Evolutionary conservation across 2,888 invertebrate species (phyloP).

Genomic region (Tromatobia lineatoria): DNA sequence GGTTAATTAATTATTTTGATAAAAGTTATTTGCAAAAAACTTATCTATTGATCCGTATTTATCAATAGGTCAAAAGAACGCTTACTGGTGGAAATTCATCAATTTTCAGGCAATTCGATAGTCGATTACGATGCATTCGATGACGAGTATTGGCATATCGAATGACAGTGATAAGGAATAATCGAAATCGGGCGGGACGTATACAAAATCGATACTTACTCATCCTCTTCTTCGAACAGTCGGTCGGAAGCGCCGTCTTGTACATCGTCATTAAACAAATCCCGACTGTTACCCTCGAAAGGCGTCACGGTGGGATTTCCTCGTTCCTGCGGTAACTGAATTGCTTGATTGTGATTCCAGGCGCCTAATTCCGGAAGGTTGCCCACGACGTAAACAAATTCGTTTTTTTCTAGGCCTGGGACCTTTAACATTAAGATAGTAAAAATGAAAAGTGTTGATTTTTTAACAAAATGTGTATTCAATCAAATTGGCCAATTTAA

Average conservation of each 20-base stretch:
- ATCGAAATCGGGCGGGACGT: not conserved
- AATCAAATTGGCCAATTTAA: no score
- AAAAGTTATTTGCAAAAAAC: no score
- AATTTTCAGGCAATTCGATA: not conserved
- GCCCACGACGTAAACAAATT: conserved; percentile 83
- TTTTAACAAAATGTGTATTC: not conserved
- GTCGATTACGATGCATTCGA: not conserved
- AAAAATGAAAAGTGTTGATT: not conserved
- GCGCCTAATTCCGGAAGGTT: conserved; percentile 83
- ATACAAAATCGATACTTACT: conserved; percentile 74
- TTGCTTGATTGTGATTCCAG: conserved; percentile 84
- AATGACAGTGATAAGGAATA: not conserved
- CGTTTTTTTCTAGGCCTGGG: conserved; percentile 81
- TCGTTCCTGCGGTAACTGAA: conserved; percentile 80
- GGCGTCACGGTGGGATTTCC: conserved; percentile 69
- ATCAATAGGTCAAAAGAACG: no score
- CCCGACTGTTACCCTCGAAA: conserved; percentile 78
- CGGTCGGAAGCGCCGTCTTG: conserved; percentile 75
- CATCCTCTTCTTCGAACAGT: conserved; percentile 74
- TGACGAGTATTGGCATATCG: conserved; percentile 2
- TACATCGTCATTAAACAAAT: conserved; percentile 75
- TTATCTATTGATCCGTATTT: no score
- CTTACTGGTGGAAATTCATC: not conserved
- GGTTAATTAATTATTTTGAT: no score
- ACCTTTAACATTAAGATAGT: conserved; percentile 75